Evolutionary conservation across 2,113 vertebrate species (phyloP), one percentile per base, ranked within the genome.

Genomic region (Hemicordylus capensis): DNA sequence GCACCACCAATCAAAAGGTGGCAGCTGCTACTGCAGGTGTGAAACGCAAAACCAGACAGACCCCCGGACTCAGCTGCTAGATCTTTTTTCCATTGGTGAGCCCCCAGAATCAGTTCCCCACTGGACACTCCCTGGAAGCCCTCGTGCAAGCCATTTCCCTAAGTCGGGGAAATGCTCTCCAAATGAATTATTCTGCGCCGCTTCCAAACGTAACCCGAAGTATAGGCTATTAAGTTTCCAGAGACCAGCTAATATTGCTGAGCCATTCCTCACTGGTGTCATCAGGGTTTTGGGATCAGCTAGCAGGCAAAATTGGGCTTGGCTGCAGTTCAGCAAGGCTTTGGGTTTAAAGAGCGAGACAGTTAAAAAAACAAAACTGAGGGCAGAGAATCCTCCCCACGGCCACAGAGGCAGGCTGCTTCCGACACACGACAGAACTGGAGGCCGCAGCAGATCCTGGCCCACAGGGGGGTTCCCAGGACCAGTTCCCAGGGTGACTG

Each of bases 281-380:
- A 6, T 3, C 88, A 63, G 74, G 80, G 84, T 17, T n/a, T 82
- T 0, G 63, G 86, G 75, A 70, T 22, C 76, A 73, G 81, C 86
- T 28, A 67, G 56, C 59, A 93, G 80, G 58, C 78, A 88, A 12
- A 70, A 61, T 73, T 85, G 11, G 72, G 34, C 63, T 79, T 90
- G 88, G 56, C 73, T 66, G 1, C 7, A 86, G 69, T 22, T 73
- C 75, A 39, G 5, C 48, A 39, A 91, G 28, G 76, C 4, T 80
- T 92, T 75, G 87, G 83, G 81, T 77, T 24, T 19, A 64, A 75
- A 72, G 76, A 87, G 42, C 19, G 91, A 93, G 92, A 67, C 72
- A 42, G 39, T 48, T 89, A 79, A 76, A 56, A 44, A 83, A 37
- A 20, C 39, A n/a, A 83, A 87, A 83, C 84, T 42, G 78, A 24